phyloP scores from a whole-genome alignment of 2,888 invertebrate species.

The Boloria euphrosyne region DNA sequence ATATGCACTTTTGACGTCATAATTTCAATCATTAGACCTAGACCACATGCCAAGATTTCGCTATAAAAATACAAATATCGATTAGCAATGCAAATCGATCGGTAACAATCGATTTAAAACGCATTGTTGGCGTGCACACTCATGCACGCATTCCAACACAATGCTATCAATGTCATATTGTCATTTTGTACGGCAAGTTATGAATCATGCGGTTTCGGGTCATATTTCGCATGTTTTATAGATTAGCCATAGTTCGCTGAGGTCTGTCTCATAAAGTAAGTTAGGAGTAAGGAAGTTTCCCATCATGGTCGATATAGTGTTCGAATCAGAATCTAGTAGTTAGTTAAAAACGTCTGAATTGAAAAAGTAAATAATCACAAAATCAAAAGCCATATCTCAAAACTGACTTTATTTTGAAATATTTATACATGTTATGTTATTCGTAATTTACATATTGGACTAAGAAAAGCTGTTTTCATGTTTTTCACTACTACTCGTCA shows the following conservation, averaged over 20 bases:
- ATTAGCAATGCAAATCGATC: slow-evolving; percentile 43
- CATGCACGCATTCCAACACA: slow-evolving; percentile 33
- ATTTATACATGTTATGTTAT: too few species aligned
- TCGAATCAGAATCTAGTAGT: too few species aligned
- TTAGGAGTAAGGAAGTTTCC: too few species aligned
- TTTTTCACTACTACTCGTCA: too few species aligned
- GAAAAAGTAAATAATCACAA: too few species aligned
- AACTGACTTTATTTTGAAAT: too few species aligned
- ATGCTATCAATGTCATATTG: slow-evolving; percentile 29
- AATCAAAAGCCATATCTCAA: too few species aligned
- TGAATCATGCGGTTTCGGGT: slow-evolving; percentile 34
- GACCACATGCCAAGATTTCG: slow-evolving; percentile 33
- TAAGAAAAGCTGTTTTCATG: too few species aligned
- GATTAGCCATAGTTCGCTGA: neutral
- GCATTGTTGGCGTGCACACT: slow-evolving; percentile 55
- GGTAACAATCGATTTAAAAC: slow-evolving; percentile 34
- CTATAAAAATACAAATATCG: slow-evolving; percentile 42
- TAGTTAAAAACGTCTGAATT: too few species aligned
- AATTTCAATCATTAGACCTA: slow-evolving; percentile 15
- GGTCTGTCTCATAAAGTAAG: too few species aligned
- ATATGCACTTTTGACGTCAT: slow-evolving; percentile 29
- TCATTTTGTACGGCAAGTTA: slow-evolving; percentile 20
- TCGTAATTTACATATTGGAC: too few species aligned
- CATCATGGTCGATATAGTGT: too few species aligned
- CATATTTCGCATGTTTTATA: slow-evolving; percentile 21